A percentile compares a stretch with the other conserved stretches of the same genome.
Conservation (phyloP, 1,140 invertebrate species). For the Dolichoris vasculosae region DNA sequence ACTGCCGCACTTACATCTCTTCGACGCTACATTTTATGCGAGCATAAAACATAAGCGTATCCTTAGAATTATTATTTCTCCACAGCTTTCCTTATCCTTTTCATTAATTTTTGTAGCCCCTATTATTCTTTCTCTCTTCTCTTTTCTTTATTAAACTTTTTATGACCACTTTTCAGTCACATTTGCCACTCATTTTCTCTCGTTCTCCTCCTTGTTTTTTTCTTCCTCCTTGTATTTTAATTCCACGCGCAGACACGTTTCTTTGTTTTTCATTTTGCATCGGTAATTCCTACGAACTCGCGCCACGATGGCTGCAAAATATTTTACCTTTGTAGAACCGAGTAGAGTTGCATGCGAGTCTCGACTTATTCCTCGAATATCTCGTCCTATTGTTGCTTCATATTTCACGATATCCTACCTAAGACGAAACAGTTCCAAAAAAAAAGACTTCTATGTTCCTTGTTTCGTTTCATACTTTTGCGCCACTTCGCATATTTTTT, state of each 20-base stretch:
- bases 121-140: background rate
- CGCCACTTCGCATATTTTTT: background rate
- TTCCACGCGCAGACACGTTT: background rate
- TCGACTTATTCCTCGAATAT: slow-evolving; percentile 33
- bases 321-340: background rate
- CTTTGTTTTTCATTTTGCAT: slow-evolving; percentile 38
- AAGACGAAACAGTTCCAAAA: slow-evolving; percentile 28
- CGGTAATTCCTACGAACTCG: background rate
- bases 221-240: too few species aligned
- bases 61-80: background rate
- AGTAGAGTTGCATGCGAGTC: background rate
- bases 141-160: slow-evolving; percentile 13
- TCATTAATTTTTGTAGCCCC: background rate
- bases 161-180: background rate
- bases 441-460: background rate
- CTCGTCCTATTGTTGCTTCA: slow-evolving; percentile 16
- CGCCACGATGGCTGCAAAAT: background rate
- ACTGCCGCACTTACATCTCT: background rate
- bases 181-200: background rate
- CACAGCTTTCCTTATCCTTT: background rate
- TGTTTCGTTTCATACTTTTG: background rate
- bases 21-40: background rate
- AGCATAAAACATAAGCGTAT: background rate
- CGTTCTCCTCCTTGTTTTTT: background rate
- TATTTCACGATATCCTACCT: background rate